Conservation (phyloP, 1,140 invertebrate genomes). For the Drosophila athabasca region DNA sequence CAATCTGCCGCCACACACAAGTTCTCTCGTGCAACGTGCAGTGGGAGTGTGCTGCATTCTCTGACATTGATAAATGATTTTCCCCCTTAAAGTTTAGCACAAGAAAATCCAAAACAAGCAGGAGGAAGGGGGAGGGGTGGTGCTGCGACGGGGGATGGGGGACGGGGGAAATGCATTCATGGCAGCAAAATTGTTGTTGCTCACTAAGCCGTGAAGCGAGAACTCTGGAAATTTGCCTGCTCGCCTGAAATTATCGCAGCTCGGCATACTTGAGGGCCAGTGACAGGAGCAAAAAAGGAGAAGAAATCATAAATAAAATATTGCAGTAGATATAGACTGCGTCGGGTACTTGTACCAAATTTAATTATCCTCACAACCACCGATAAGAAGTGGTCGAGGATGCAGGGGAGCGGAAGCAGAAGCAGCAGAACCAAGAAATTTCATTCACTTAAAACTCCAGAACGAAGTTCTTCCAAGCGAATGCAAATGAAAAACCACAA, state of each 20-base stretch:
- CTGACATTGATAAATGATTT: slow-evolving; percentile 82
- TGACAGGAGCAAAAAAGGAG: slow-evolving; percentile 44
- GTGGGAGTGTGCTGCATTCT: slow-evolving; percentile 67
- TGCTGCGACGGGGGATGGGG: no score
- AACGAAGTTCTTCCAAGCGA: slow-evolving; percentile 66
- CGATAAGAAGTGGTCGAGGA: slow-evolving; percentile 33
- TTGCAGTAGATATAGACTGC: slow-evolving; percentile 34
- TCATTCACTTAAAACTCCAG: slow-evolving; percentile 75
- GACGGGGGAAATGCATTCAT: slow-evolving; percentile 59
- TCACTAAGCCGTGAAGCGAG: slow-evolving; percentile 77
- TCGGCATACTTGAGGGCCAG: slow-evolving; percentile 31
- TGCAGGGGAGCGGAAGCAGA: background rate
- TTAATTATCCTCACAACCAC: slow-evolving; percentile 62
- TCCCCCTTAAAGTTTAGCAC: slow-evolving; percentile 57
- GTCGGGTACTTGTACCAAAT: slow-evolving; percentile 47
- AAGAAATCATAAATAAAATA: slow-evolving; percentile 75
- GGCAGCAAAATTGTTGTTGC: slow-evolving; percentile 73
- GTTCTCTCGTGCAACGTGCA: slow-evolving; percentile 74
- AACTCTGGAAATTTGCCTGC: slow-evolving; percentile 51
- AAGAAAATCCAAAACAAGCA: slow-evolving; percentile 63
- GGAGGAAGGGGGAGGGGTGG: background rate
- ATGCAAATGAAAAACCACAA: slow-evolving; percentile 80
- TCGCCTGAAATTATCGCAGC: slow-evolving; percentile 54
- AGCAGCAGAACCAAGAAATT: slow-evolving; percentile 46
- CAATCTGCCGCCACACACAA: slow-evolving; percentile 49